These are phyloP conservation scores for Periplaneta americana DNA, from an alignment of 1,140 invertebrate species.

Conservation along the genomic window DNA sequence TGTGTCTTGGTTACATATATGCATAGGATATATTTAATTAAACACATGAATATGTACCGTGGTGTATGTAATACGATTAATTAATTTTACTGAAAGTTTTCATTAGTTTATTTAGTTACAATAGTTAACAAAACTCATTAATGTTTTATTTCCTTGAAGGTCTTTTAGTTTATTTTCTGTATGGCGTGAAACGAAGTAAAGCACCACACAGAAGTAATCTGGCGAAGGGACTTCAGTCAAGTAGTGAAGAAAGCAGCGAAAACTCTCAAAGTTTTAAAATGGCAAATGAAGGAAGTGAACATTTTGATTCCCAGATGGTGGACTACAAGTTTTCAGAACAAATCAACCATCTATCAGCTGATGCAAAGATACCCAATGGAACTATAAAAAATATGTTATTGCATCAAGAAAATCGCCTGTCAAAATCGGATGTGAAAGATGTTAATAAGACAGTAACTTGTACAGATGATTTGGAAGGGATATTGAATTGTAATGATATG, in stretches of 20 bases:
- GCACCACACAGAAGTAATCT: constrained; percentile 34
- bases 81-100: too few relatives aligned
- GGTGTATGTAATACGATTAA: too few relatives aligned
- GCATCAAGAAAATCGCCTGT: background rate
- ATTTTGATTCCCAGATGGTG: background rate
- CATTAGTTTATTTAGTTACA: too few relatives aligned
- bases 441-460: background rate
- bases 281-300: background rate
- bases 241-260: background rate
- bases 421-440: background rate
- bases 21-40: too few relatives aligned
- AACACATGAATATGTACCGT: too few relatives aligned
- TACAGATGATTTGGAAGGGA: background rate
- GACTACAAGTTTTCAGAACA: background rate
- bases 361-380: background rate
- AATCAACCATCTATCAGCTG: background rate
- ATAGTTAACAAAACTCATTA: background rate
- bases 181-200: constrained; percentile 51
- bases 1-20: too few relatives aligned
- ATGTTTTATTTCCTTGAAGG: constrained; percentile 34
- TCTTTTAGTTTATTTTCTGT: constrained; percentile 49
- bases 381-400: background rate
- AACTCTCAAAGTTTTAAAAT: background rate
- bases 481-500: background rate
- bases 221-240: background rate